Conservation (phyloP, 2,888 invertebrate genomes). For the Perizoma affinitatum region DNA sequence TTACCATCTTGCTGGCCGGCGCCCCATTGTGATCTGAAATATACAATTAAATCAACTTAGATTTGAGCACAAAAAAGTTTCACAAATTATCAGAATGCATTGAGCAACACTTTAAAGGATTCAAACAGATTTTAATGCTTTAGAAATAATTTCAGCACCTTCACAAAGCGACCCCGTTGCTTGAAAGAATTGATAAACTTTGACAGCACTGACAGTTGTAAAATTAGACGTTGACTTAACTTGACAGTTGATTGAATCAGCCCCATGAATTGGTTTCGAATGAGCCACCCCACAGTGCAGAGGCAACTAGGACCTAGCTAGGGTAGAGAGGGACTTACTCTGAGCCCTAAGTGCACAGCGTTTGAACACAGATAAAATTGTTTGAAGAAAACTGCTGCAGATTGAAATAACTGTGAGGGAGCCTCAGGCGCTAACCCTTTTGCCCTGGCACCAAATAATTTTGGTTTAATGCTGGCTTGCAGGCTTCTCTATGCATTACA, state of each 20-base stretch:
- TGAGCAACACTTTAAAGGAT: slow-evolving; percentile 47
- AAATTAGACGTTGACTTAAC: background rate
- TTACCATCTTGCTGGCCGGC: slow-evolving; percentile 99
- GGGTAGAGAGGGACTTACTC: too few species aligned
- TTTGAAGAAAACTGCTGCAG: too few species aligned
- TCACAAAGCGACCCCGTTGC: slow-evolving; percentile 76
- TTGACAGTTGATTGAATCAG: background rate
- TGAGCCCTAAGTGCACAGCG: too few species aligned
- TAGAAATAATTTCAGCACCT: slow-evolving; percentile 62
- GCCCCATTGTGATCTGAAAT: slow-evolving; percentile 93
- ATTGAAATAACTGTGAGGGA: too few species aligned
- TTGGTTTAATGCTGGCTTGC: too few species aligned
- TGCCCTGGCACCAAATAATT: too few species aligned
- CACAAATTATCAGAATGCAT: slow-evolving; percentile 27
- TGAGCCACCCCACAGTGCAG: too few species aligned
- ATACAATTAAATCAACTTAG: slow-evolving; percentile 59
- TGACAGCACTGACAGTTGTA: slow-evolving; percentile 3
- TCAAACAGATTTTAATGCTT: slow-evolving; percentile 56
- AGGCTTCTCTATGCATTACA: too few species aligned
- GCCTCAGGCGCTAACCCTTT: too few species aligned
- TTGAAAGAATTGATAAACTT: slow-evolving; percentile 14
- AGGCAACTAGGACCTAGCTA: too few species aligned
- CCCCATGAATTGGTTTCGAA: too few species aligned
- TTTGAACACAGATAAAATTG: too few species aligned
- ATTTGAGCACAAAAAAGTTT: slow-evolving; percentile 39